phyloP scores from a whole-genome alignment of 2,797 vertebrate species.

The Monodelphis domestica region DNA sequence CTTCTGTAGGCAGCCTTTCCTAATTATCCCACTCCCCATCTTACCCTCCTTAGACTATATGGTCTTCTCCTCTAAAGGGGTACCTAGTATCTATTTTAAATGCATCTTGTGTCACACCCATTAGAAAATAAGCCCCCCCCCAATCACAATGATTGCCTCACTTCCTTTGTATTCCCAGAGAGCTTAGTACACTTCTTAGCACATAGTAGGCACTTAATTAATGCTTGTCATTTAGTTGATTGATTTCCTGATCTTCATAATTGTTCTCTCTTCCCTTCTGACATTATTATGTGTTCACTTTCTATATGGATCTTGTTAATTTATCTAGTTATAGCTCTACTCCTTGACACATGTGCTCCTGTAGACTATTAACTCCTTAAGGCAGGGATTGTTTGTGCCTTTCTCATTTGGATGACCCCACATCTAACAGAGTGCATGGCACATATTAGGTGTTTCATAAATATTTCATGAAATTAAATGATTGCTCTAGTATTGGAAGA shows the following conservation, averaged over 20 bases:
- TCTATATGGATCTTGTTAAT: not conserved
- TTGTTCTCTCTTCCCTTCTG: not conserved
- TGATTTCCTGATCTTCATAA: not conserved
- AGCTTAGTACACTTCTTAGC: not conserved
- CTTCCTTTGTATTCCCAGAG: not conserved
- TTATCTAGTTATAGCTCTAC: not conserved
- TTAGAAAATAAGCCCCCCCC: not conserved
- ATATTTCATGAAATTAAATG: not conserved
- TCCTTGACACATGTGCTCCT: not conserved
- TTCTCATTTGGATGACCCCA: not conserved
- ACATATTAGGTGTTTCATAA: not conserved
- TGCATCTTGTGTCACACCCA: not conserved
- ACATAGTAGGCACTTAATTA: not conserved
- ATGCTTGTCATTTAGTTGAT: not conserved
- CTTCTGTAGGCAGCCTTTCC: not conserved
- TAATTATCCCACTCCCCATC: not conserved
- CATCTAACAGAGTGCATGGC: not conserved
- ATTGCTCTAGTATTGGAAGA: not conserved
- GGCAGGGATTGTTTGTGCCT: not conserved
- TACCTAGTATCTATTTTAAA: not conserved
- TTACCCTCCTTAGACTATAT: not conserved
- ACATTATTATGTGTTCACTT: not conserved
- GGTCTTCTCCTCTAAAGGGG: not conserved
- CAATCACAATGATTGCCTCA: not conserved
- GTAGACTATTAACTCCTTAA: not conserved